Percentiles rank a stretch among this genome's conserved stretches.
Conservation (phyloP, 2,888 invertebrate species). For the Nowickia ferox region DNA sequence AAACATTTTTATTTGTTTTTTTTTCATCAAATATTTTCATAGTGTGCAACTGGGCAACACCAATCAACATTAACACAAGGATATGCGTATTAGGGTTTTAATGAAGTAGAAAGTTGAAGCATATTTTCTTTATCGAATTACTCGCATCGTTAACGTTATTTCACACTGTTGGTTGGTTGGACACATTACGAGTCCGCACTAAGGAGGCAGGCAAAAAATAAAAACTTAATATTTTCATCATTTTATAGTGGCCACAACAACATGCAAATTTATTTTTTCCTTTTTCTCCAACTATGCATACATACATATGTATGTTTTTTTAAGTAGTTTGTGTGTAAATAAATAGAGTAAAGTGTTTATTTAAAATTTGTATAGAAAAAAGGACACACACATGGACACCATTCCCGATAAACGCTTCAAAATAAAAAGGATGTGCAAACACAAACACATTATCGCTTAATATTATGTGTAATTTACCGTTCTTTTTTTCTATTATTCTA, state of each 20-base stretch:
- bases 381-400: slow-evolving; percentile 48
- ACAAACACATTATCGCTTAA: slow-evolving; percentile 66
- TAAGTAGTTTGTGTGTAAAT: slow-evolving; percentile 27
- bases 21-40: slow-evolving; percentile 41
- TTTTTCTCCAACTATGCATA: slow-evolving; percentile 11
- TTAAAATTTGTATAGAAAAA: slow-evolving; percentile 54
- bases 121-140: slow-evolving; percentile 79
- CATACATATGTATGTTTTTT: neutral
- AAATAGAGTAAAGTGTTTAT: slow-evolving; percentile 55
- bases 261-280: slow-evolving; percentile 60
- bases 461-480: slow-evolving; percentile 77
- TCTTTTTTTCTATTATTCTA: slow-evolving; percentile 73
- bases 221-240: slow-evolving; percentile 64
- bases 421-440: slow-evolving; percentile 71
- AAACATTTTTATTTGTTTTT: neutral
- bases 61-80: slow-evolving; percentile 50
- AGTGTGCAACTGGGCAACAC: slow-evolving; percentile 41
- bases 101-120: slow-evolving; percentile 72
- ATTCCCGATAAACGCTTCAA: slow-evolving; percentile 46
- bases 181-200: slow-evolving; percentile 31
- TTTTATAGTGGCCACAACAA: slow-evolving; percentile 69
- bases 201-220: slow-evolving; percentile 23
- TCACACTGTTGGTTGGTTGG: slow-evolving; percentile 74
- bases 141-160: slow-evolving; percentile 80
- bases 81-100: slow-evolving; percentile 72